Percentiles rank a stretch among this genome's conserved stretches.
Conservation (phyloP, 1,140 invertebrate genomes). For the Lucilia sericata region DNA sequence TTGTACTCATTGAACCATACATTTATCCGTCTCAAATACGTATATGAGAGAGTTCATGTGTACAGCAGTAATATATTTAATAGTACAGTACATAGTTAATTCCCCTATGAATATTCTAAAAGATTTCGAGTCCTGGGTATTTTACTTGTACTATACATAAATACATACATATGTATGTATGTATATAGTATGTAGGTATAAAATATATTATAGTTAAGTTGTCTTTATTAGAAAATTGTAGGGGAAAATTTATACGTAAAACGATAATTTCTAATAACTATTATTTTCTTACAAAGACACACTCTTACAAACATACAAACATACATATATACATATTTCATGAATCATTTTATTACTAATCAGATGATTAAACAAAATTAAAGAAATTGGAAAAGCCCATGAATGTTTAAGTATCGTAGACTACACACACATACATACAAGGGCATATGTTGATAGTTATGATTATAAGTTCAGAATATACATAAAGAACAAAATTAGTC, state of each 20-base stretch:
- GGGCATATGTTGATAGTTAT: too few species aligned
- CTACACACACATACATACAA: too few species aligned
- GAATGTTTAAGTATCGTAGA: neutral
- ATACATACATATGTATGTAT: too few species aligned
- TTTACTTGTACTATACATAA: neutral
- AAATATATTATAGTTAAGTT: neutral
- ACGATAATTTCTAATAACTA: neutral
- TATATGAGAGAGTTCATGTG: too few species aligned
- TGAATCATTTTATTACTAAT: neutral
- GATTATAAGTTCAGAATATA: too few species aligned
- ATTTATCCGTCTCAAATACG: too few species aligned
- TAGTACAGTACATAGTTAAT: neutral
- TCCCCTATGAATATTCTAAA: neutral
- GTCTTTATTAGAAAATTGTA: too few species aligned
- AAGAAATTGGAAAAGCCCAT: neutral
- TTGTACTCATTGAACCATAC: neutral
- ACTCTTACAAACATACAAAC: too few species aligned
- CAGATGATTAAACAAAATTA: conserved; percentile 2
- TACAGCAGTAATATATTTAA: neutral
- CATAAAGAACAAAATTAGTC: too few species aligned
- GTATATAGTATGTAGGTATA: too few species aligned
- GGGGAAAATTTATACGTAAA: too few species aligned
- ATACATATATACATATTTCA: neutral
- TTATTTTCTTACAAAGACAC: neutral
- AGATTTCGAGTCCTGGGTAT: neutral